A percentile compares a stretch with the other conserved stretches of the same genome.
These are phyloP conservation scores for Orientallactaga sibirica DNA, from an alignment of 2,797 vertebrate genomes.

Conservation along the genomic window DNA sequence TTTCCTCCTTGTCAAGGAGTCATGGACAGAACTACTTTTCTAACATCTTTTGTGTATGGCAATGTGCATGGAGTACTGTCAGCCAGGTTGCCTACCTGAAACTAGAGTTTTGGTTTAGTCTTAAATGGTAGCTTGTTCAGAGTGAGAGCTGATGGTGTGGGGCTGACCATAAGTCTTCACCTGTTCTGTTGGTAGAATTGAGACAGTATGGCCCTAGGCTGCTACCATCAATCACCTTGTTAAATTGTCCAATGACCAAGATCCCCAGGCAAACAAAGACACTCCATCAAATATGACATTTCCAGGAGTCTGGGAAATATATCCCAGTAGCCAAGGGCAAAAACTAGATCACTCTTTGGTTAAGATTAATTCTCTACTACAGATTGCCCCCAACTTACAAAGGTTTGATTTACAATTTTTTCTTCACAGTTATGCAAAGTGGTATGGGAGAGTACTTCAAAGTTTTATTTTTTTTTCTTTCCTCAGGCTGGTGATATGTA, in stretches of 20 bases:
- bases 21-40: not conserved
- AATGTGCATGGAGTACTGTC: not conserved
- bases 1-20: not conserved
- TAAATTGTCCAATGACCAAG: not conserved
- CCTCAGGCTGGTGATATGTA: not conserved
- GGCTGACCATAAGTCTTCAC: not conserved
- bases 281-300: not conserved
- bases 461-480: not conserved
- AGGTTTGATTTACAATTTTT: not conserved
- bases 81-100: not conserved
- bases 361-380: conserved; percentile 19
- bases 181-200: not conserved
- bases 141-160: not conserved
- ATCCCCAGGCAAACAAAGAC: not conserved
- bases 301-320: not conserved
- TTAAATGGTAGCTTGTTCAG: not conserved
- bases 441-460: not conserved
- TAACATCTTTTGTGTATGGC: not conserved
- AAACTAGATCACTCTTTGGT: not conserved
- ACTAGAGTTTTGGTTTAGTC: not conserved
- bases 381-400: not conserved
- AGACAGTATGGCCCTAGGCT: not conserved
- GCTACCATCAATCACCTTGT: not conserved
- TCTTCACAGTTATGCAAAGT: not conserved
- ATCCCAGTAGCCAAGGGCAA: not conserved